Conservation (phyloP, 2,888 invertebrate genomes). For the Pilophorus perplexus region DNA sequence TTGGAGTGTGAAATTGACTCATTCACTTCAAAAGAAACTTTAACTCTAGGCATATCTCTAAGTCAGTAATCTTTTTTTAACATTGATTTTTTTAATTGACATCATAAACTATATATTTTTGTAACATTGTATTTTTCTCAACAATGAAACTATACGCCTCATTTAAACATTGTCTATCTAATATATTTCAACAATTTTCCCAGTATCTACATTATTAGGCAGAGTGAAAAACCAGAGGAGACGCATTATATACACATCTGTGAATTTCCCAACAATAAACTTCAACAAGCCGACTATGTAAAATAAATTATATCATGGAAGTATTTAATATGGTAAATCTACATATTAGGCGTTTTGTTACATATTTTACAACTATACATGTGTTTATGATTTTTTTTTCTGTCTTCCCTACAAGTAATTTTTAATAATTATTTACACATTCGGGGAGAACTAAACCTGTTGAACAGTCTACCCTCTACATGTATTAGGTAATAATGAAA, state of each 20-base stretch:
- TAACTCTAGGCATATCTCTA: not conserved
- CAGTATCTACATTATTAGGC: conserved; percentile 25
- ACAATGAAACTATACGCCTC: conserved; percentile 1
- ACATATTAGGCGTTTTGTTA: conserved; percentile 6
- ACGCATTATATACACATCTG: conserved; percentile 11
- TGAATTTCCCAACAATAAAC: conserved; percentile 23
- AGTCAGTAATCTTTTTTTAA: not conserved
- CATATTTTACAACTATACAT: conserved; percentile 10
- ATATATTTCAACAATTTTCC: conserved; percentile 1
- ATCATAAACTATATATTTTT: conserved; percentile 29
- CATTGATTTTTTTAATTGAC: conserved; percentile 19
- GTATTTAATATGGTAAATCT: conserved; percentile 10
- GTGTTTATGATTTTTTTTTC: not conserved
- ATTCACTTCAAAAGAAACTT: conserved; percentile 5
- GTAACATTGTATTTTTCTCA: conserved; percentile 22
- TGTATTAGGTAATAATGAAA: conserved; percentile 8
- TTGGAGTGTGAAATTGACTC: conserved; percentile 23
- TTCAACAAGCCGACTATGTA: conserved; percentile 16
- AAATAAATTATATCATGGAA: conserved; percentile 24
- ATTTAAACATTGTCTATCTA: conserved; percentile 3
- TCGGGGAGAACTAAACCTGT: conserved; percentile 4
- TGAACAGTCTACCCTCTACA: not conserved
- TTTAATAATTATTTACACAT: conserved; percentile 18
- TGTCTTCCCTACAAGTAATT: no score
- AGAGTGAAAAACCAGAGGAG: conserved; percentile 23